Evolutionary conservation across 2,797 vertebrate species (phyloP).

Genomic region (Rhyacichthys aspro): DNA sequence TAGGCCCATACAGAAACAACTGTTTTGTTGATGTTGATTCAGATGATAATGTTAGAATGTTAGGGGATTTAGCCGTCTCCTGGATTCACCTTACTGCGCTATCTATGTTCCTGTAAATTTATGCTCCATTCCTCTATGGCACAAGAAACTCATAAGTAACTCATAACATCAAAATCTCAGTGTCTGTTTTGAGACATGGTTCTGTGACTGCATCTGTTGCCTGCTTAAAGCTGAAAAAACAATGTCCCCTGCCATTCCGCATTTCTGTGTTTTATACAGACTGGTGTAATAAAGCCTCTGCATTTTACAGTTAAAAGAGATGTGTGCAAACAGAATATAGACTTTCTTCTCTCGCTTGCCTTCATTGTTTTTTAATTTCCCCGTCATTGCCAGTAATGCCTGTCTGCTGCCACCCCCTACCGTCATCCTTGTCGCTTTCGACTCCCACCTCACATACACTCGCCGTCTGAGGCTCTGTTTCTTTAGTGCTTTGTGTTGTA

Average conservation of each 20-base stretch:
- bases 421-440: conserved; percentile 1
- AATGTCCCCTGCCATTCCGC: conserved; percentile 7
- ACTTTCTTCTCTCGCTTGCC: conserved; percentile 24
- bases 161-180: conserved; percentile 8
- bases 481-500: conserved; percentile 14
- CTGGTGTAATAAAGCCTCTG: background rate
- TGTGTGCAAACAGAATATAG: conserved; percentile 21
- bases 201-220: conserved; percentile 5
- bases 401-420: background rate
- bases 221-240: conserved; percentile 1
- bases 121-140: conserved; percentile 6
- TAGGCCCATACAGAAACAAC: background rate
- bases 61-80: background rate
- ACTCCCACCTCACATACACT: conserved; percentile 35
- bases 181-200: background rate
- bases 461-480: conserved; percentile 16
- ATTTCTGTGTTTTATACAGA: conserved; percentile 7
- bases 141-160: conserved; percentile 11
- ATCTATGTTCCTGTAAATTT: background rate
- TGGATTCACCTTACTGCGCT: background rate
- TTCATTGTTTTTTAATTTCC: conserved; percentile 47
- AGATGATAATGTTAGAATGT: conserved; percentile 1
- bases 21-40: background rate
- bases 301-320: background rate
- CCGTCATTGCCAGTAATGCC: conserved; percentile 24